Evolutionary conservation across 2,888 invertebrate species (phyloP), one percentile per base, ranked within the genome.

Genomic region (Schizotus pectinicornis): DNA sequence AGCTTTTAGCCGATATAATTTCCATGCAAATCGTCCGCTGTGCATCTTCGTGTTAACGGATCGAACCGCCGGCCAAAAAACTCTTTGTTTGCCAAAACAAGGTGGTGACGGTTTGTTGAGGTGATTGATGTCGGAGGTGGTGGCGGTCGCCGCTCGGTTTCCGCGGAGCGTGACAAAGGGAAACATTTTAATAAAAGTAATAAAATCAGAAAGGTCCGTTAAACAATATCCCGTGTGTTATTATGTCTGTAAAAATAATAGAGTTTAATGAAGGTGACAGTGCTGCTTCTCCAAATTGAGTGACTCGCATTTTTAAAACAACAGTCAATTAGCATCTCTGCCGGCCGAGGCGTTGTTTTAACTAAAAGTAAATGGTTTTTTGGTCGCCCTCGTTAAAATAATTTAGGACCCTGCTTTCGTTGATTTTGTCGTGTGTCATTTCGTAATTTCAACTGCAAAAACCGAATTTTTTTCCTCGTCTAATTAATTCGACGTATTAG

Each of bases 231-330:
- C 52, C 61, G 57, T 62, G 50, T 64, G 64, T 69, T 70, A 71
- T 70, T 72, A 70, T 65, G 62, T 62, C 61, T 48, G 64, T 66
- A 72, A 68, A 72, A 73, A 72, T 73, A 72, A 72, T 73, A 71
- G 69, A 68, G 59, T 68, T 69, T 73, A 72, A 72, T 72, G 72
- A 69, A 70, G 73, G 71, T 71, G 73, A 73, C 72, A 71, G 63
- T 48, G 68, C 70, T 65, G 65, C 72, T 70, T 67, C 67, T 68
- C 38, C 66, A 70, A 71, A 72, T 73, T 72, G 71, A 70, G 65
- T 72, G 72, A 71, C 69, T 71, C 69, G 73, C 70, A 69, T 71
- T 73, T 73, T 74, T 71, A 75, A 72, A 74, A 73, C 72, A 73
- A 74, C 72, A 72, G 72, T 71, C 72, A 74, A 74, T 74, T 74